Conservation (phyloP, 2,113 vertebrate genomes). For the Chloropsis cyanopogon region DNA sequence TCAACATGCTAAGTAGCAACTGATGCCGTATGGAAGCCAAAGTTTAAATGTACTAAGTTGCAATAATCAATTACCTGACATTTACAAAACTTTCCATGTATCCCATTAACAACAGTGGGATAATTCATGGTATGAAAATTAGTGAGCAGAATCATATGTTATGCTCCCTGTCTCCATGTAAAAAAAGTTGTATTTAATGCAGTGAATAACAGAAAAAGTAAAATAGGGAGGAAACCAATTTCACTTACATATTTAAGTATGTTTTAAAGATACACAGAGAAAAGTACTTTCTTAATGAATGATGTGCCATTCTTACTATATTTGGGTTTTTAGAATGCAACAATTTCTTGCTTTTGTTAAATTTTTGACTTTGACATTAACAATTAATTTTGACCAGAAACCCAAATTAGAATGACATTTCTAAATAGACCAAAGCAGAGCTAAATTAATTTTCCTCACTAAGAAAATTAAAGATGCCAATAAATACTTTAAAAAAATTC, state of each 20-base stretch:
- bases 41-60: not conserved
- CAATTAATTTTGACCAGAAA: not conserved
- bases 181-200: not conserved
- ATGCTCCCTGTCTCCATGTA: not conserved
- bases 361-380: not conserved
- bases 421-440: not conserved
- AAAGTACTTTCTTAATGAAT: not conserved
- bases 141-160: not conserved
- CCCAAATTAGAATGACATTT: not conserved
- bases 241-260: not conserved
- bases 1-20: not conserved
- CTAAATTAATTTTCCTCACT: not conserved
- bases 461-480: not conserved
- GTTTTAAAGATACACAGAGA: not conserved
- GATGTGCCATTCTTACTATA: not conserved
- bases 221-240: not conserved
- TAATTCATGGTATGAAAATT: not conserved
- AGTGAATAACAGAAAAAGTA: not conserved
- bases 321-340: not conserved
- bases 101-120: not conserved
- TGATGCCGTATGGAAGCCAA: not conserved
- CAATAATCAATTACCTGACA: not conserved
- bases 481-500: not conserved
- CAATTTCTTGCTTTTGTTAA: not conserved
- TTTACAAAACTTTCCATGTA: not conserved